These are phyloP conservation scores for Orchesella cincta DNA, from an alignment of 1,140 invertebrate species.

Conservation along the genomic window DNA sequence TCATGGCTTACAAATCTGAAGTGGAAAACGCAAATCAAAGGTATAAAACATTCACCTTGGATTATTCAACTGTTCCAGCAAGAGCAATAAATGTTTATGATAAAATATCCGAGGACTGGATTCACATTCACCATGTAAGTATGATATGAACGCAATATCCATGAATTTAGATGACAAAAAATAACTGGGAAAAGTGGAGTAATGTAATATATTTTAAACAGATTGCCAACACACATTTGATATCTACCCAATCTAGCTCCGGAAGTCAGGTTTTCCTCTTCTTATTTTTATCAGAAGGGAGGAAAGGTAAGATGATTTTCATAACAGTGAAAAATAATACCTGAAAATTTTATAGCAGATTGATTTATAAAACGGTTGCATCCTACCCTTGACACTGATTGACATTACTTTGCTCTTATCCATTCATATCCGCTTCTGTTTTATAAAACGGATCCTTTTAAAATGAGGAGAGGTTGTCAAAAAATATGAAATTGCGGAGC, in stretches of 20 bases:
- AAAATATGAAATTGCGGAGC: no score
- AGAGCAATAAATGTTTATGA: conserved; percentile 27
- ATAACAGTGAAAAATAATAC: no score
- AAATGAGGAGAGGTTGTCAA: no score
- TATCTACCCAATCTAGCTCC: conserved; percentile 56
- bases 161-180: no score
- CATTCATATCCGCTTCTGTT: no score
- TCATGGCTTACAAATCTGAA: conserved; percentile 7
- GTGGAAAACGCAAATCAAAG: conserved; percentile 18
- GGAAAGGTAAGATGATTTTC: conserved; percentile 34
- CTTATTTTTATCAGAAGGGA: conserved; percentile 52
- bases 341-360: no score
- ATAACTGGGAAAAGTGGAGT: no score
- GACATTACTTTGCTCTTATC: no score
- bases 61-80: conserved; percentile 3
- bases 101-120: conserved; percentile 26
- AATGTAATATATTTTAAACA: no score
- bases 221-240: conserved; percentile 30
- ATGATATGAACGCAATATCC: neutral
- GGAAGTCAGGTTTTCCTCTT: conserved; percentile 63
- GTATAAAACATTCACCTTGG: conserved; percentile 35
- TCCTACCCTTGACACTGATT: no score
- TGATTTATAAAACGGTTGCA: no score
- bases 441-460: no score
- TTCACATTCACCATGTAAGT: conserved; percentile 23